Evolutionary conservation across 2,888 invertebrate species (phyloP), one percentile per base, ranked within the genome.

Genomic region (Athripsodes cinereus): DNA sequence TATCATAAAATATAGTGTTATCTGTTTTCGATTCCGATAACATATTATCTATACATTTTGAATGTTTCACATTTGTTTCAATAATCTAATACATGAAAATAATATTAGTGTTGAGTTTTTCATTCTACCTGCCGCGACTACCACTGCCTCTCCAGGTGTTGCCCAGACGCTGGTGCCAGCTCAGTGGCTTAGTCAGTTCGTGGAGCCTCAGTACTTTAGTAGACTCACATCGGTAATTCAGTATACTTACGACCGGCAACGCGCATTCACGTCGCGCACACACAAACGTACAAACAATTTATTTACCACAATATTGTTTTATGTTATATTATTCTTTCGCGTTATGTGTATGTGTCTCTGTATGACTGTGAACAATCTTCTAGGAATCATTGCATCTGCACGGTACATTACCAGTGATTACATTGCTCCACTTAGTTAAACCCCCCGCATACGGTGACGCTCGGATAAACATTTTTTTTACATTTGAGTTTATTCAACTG

Each of bases 91-190:
- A 26, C 26, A 6, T 26, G 26, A 26, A 6, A 26, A 26, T 3
- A 26, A 26, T 26, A 26, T 26, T 6, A 3, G 10, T 26, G 26
- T 10, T 6, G 26, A 6, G 3, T 26, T 26, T 10, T 26, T 26
- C 26, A n/a, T n/a, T n/a, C n/a, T n/a, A n/a, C 40, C 40, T 8
- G 40, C n/a, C 13, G 40, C 13, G 10, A 8, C 40, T 13, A 40
- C 20, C 52, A 44, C 50, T 22, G 50, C 26, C 22, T 18, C 5
- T n/a, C 52, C 57, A 57, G 57, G 57, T 57, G 57, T 26, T 44
- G 57, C 13, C 10, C 6, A 8, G 1, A 1, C 18, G 55, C n/a
- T 26, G 49, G 20, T 20, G 13, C 8, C 47, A 3, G 40, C 50
- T 1, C 44, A 18, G 21, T 26, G 31, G 18, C 22, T 18, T 26